Base-by-base conservation (phyloP, 2,797 vertebrate genomes). In the Luscinia luscinia region DNA sequence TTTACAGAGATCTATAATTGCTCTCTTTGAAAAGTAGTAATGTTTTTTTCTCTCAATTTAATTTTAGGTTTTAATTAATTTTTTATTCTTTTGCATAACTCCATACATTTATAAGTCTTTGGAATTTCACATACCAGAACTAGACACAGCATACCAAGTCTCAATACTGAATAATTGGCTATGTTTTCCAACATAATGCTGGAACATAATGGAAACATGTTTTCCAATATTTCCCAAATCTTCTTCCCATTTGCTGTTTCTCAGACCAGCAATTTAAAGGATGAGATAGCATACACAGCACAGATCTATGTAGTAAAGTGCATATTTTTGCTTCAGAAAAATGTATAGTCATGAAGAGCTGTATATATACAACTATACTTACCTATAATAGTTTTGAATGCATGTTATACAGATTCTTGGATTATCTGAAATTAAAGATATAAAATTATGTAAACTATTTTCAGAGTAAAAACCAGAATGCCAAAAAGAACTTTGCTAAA, bases 331-430 rank as follows among this genome's bases (percentile, higher is more conserved):
- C 57, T 87, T 89, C 40, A 91, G 54, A 95, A 95, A 63, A 93
- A 72, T 36, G 32, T 48, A 73, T 32, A 70, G 21, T 21, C 15
- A 15, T 62, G 27, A 52, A 85, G 13, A 73, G 23, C 19, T 84
- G 27, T 49, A 98, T 98, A 57, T 80, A 30, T 55, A 98, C 98
- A 59, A 46, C 12, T 88, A 36, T 76, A 98, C 99, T 99, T 98
- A 99, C 99, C 98, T 97, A 86, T 99, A 99, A 93, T 98, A 99
- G 54, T 95, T 97, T 9, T 94, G 80, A 94, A 97, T 77, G 95
- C 99, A 99, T 38, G 97, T 97, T 38, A 97, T 92, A 85, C 99
- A 99, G 59, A 95, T 94, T 86, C 76, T 91, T 78, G 98, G 97
- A 87, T 98, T 97, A 95, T 96, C 99, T 99, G 97, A 83, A 94